Evolutionary conservation across 2,888 invertebrate genomes (phyloP).

Genomic region (Noctua pronuba): DNA sequence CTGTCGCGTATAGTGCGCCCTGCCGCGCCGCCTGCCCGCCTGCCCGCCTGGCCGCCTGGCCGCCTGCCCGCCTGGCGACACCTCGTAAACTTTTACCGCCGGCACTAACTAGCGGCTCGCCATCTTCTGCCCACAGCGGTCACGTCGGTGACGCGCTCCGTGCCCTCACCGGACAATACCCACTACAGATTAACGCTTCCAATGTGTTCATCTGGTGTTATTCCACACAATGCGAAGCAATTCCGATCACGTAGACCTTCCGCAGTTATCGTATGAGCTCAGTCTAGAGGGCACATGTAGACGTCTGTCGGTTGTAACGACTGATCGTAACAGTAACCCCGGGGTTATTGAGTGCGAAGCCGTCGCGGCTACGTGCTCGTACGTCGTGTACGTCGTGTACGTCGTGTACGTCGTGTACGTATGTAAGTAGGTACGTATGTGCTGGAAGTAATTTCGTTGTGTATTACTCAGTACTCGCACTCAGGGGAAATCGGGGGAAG

Average conservation of each 20-base stretch:
- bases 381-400: no score
- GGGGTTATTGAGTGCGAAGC: not conserved
- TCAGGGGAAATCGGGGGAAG: slow-evolving; percentile 49
- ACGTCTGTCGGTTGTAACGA: slow-evolving; percentile 5
- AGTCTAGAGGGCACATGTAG: slow-evolving; percentile 1
- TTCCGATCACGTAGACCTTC: slow-evolving; percentile 32
- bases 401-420: no score
- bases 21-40: not conserved
- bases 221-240: slow-evolving; percentile 28
- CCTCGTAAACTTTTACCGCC: slow-evolving; percentile 43
- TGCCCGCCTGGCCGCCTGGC: not conserved
- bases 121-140: not conserved
- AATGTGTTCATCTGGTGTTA: slow-evolving; percentile 9
- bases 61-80: not conserved
- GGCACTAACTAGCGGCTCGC: slow-evolving; percentile 9
- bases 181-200: not conserved
- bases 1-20: slow-evolving; percentile 4
- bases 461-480: slow-evolving; percentile 20
- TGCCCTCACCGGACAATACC: not conserved
- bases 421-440: not conserved
- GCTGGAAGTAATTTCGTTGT: slow-evolving; percentile 13
- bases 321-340: slow-evolving; percentile 2
- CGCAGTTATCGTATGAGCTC: slow-evolving; percentile 11
- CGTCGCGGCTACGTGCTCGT: not conserved
- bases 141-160: not conserved